Percentiles rank a stretch among this genome's conserved stretches.
Conservation (phyloP, 2,113 vertebrate species). For the Serinus canaria region DNA sequence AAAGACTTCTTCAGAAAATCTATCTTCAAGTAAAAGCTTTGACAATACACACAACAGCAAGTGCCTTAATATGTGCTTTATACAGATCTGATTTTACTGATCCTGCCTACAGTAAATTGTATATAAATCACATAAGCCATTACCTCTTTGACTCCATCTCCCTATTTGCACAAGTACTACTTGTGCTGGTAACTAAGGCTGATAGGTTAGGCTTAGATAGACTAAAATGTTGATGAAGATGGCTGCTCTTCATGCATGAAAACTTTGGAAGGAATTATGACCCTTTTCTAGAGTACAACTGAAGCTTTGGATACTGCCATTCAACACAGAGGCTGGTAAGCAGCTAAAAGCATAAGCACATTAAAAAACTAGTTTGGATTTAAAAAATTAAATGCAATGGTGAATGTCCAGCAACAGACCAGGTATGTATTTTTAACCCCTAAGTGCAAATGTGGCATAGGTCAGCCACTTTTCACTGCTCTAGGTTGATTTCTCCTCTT, state of each 20-base stretch:
- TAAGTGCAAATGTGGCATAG: neutral
- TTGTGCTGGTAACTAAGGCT: neutral
- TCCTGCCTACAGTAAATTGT: neutral
- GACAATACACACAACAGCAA: neutral
- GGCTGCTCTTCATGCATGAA: neutral
- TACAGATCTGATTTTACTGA: neutral
- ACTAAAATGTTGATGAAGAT: neutral
- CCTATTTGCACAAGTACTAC: neutral
- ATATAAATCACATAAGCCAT: neutral
- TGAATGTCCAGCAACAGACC: neutral
- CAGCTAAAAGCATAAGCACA: neutral
- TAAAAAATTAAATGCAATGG: neutral
- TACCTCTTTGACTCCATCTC: neutral
- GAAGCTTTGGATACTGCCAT: neutral
- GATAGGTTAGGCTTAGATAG: neutral
- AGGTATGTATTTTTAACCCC: neutral
- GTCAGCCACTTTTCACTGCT: neutral
- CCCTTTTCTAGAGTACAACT: neutral
- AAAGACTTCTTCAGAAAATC: slow-evolving; percentile 12
- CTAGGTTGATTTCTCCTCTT: neutral
- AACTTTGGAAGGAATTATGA: neutral
- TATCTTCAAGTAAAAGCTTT: neutral
- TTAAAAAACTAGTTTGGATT: neutral
- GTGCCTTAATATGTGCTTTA: neutral
- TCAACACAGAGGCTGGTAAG: neutral